phyloP scores from a whole-genome alignment of 2,797 vertebrate species.

The Rhincodon typus region DNA sequence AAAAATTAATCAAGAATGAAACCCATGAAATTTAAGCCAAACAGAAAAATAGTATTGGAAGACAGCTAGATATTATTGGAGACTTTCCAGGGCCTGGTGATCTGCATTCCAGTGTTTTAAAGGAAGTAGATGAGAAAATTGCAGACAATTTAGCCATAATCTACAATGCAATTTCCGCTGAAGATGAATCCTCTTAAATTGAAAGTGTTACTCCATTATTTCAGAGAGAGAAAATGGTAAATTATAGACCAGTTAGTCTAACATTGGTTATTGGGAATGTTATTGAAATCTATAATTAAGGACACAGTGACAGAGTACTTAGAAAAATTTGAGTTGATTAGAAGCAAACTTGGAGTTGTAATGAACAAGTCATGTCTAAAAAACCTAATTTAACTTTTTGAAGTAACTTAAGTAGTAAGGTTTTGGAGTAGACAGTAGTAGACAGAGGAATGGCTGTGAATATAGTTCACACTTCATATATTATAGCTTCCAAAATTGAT shows the following conservation, averaged over 20 bases:
- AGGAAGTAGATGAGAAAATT: not conserved
- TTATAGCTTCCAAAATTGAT: not conserved
- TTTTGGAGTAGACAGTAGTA: too few species aligned
- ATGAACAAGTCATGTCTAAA: not conserved
- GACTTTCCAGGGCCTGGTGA: not conserved
- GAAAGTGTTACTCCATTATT: not conserved
- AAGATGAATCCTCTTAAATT: not conserved
- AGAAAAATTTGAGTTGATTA: not conserved
- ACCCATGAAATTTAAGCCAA: not conserved
- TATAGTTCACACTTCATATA: not conserved
- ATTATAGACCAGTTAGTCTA: not conserved
- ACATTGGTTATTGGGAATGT: not conserved
- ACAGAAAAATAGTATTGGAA: not conserved
- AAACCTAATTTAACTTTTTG: not conserved
- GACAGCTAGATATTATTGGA: too few species aligned
- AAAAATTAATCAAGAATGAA: not conserved
- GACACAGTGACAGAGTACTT: not conserved
- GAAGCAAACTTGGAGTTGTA: not conserved
- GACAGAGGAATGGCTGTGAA: not conserved
- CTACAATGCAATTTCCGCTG: not conserved
- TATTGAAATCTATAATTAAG: not conserved
- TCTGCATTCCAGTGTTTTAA: not conserved
- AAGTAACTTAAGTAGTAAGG: not conserved
- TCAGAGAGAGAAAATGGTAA: not conserved
- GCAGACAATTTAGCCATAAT: not conserved